phyloP scores from a whole-genome alignment of 2,113 vertebrate genomes.

The Gadus macrocephalus region DNA sequence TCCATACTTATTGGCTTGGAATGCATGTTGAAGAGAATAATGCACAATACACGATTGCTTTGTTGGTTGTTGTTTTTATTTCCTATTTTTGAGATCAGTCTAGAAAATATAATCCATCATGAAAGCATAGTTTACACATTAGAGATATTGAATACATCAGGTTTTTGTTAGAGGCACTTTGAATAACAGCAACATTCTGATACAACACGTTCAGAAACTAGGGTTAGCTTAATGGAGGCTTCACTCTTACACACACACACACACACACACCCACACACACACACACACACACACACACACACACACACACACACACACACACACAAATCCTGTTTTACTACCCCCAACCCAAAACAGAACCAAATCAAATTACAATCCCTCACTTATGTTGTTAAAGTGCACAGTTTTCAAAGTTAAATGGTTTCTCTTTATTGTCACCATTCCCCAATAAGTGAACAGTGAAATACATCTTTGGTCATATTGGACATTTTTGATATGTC shows the following conservation, averaged over 20 bases:
- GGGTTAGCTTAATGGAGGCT: neutral
- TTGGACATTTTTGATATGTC: constrained; percentile 34
- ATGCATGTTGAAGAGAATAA: constrained; percentile 29
- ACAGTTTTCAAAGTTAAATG: neutral
- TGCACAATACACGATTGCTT: constrained; percentile 41
- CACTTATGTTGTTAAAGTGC: neutral
- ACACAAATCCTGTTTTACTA: neutral
- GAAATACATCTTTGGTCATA: constrained; percentile 73
- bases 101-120: constrained; percentile 52
- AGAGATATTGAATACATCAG: constrained; percentile 57
- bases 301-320: too few species aligned
- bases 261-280: neutral
- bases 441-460: neutral
- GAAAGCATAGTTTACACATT: constrained; percentile 58
- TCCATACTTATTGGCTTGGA: too few species aligned
- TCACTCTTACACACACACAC: neutral
- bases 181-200: constrained; percentile 65
- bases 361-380: neutral
- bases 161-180: constrained; percentile 73
- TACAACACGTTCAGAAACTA: neutral
- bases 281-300: too few species aligned
- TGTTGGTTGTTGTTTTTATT: constrained; percentile 53
- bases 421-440: neutral
- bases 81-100: constrained; percentile 48
- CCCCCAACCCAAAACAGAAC: neutral